A percentile compares a stretch with the other conserved stretches of the same genome.
Conservation (phyloP, 92 coral and sea anemone species). For the Paragorgia papillata region DNA sequence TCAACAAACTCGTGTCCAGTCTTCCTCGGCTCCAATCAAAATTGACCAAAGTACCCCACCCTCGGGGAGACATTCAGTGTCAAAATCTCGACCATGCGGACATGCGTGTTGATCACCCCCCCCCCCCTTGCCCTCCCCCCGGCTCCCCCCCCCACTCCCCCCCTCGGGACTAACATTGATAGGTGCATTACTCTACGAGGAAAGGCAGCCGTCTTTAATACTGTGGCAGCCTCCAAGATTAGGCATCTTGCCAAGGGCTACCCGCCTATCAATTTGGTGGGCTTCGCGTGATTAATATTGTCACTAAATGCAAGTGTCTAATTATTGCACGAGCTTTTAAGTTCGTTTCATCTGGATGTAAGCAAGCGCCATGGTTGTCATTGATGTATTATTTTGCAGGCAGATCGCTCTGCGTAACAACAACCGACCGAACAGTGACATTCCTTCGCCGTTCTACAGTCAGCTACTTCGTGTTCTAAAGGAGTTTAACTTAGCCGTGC, state of each 20-base stretch:
- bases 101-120: too few relatives aligned
- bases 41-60: too few relatives aligned
- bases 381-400: not conserved
- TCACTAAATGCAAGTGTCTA: not conserved
- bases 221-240: constrained; percentile 19
- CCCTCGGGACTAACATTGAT: too few relatives aligned
- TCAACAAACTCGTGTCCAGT: too few relatives aligned
- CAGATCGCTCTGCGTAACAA: not conserved
- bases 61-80: too few relatives aligned
- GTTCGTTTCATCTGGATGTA: not conserved
- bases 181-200: constrained; percentile 55
- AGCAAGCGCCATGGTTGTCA: not conserved
- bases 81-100: too few relatives aligned
- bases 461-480: not conserved
- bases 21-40: too few relatives aligned
- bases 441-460: not conserved
- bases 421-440: not conserved
- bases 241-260: constrained; percentile 38
- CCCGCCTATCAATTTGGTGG: constrained; percentile 3
- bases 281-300: not conserved
- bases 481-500: not conserved
- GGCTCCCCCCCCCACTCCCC: too few relatives aligned
- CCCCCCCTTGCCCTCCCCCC: too few relatives aligned
- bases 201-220: constrained; percentile 34
- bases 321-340: not conserved